A percentile compares a stretch with the other conserved stretches of the same genome.
Conservation (phyloP, 1,140 invertebrate genomes). For the Neocloeon triangulifer region DNA sequence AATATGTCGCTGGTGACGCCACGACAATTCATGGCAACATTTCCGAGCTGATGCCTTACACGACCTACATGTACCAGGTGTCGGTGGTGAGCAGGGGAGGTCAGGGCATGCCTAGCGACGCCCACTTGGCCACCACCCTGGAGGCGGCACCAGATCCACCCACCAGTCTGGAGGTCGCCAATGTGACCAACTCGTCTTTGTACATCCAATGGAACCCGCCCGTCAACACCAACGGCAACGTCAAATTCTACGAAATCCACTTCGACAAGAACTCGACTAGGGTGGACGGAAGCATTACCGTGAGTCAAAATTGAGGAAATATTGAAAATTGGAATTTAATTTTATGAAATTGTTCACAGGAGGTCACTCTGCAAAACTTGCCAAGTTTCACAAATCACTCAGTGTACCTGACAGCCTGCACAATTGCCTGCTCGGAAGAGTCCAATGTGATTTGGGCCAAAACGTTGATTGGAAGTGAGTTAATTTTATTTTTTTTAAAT, state of each 20-base stretch:
- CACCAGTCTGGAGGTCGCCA: conserved; percentile 24
- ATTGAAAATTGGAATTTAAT: too few species aligned
- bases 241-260: conserved; percentile 43
- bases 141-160: conserved; percentile 37
- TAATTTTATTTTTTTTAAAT: conserved; percentile 1
- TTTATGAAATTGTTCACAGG: not conserved
- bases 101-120: conserved; percentile 41
- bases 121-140: conserved; percentile 38
- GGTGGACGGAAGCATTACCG: conserved; percentile 11
- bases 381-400: conserved; percentile 33
- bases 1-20: conserved; percentile 20
- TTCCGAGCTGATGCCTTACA: conserved; percentile 40
- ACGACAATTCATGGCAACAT: conserved; percentile 17
- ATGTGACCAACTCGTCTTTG: conserved; percentile 40
- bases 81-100: conserved; percentile 47
- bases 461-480: conserved; percentile 33
- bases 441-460: conserved; percentile 20
- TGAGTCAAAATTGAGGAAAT: conserved; percentile 1
- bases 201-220: conserved; percentile 46
- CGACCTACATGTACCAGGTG: conserved; percentile 49
- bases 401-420: conserved; percentile 42
- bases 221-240: conserved; percentile 40
- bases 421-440: conserved; percentile 31
- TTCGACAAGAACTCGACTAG: conserved; percentile 16
- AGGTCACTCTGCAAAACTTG: conserved; percentile 12